Evolutionary conservation across 2,888 invertebrate species (phyloP), one percentile per base, ranked within the genome.

Genomic region (Venustoraphidia nigricollis): DNA sequence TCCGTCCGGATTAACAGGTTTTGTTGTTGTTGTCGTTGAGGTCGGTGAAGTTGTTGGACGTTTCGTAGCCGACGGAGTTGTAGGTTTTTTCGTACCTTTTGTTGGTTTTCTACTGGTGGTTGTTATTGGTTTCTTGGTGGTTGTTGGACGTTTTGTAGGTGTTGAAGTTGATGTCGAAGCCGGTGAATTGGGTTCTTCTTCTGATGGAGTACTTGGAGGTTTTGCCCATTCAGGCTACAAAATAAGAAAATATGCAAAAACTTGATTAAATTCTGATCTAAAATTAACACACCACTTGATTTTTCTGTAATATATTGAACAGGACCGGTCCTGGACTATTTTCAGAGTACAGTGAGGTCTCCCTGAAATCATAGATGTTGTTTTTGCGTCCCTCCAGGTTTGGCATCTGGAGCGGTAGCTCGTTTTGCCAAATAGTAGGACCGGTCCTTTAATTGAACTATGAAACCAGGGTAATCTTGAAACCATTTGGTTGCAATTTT

Each of bases 161-260:
- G 51, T 51, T 34, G 50, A 49, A 10, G 53, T 59, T 36, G 61
- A 54, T 36, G 55, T 60, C 34, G 59, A 61, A 36, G 48, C 47
- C 14, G 52, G 48, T n/a, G 56, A 54, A 13, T 57, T 53, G 3
- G 60, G 57, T 35, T 60, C 60, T 52, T 61, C 63, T 10, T 59
- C 54, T 10, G 68, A 59, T 13, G 78, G 70, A 4, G 86, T 86
- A 52, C 83, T 80, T 50, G 84, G 84, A 11, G 87, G 86, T 52
- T 77, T 74, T 41, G 83, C 83, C 87, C 87, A 88, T 61, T 86
- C 85, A 56, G 86, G 86, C 84, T 85, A 59, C 39, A 66, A 59
- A 50, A 27, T 27, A 27, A 27, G 27, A 6, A 27, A 27, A 27
- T 27, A 6, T 27, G 5, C 6, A 27, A 27, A 27, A 27, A 6